phyloP scores from a whole-genome alignment of 2,797 vertebrate genomes.

The Neopelma chrysocephalum region DNA sequence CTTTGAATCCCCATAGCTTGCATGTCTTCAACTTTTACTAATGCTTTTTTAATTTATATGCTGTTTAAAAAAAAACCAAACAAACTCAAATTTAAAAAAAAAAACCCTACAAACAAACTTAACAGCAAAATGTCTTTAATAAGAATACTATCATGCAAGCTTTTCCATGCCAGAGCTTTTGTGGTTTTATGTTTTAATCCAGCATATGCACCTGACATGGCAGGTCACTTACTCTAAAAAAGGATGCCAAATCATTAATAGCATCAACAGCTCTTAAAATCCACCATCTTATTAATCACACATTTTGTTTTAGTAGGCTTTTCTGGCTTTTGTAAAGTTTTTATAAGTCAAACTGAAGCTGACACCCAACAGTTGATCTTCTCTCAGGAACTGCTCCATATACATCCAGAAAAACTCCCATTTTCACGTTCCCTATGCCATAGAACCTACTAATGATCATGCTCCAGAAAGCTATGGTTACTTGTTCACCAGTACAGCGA shows the following conservation, averaged over 20 bases:
- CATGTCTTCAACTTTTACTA: not conserved
- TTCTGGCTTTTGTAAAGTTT: not conserved
- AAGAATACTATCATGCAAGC: not conserved
- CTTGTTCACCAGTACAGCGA: rapidly evolving
- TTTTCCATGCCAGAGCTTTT: not conserved
- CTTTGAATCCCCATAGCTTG: not conserved
- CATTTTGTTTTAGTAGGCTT: not conserved
- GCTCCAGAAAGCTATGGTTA: not conserved
- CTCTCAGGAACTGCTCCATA: not conserved
- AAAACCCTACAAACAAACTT: not conserved
- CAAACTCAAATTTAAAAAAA: not conserved
- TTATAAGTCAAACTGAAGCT: not conserved
- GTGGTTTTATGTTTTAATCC: not conserved
- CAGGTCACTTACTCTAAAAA: not conserved
- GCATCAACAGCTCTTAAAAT: not conserved
- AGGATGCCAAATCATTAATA: not conserved
- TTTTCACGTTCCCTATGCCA: not conserved
- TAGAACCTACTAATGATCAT: not conserved
- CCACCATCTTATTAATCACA: not conserved
- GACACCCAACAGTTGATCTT: not conserved
- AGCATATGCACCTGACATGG: not conserved
- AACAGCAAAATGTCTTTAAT: not conserved
- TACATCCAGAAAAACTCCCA: not conserved
- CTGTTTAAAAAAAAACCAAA: not conserved
- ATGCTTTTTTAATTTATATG: not conserved